Percentiles rank a stretch among this genome's conserved stretches.
Evolutionary conservation across 1,140 invertebrate species (phyloP).

Genomic region (Thalassaphorura encarpata): DNA sequence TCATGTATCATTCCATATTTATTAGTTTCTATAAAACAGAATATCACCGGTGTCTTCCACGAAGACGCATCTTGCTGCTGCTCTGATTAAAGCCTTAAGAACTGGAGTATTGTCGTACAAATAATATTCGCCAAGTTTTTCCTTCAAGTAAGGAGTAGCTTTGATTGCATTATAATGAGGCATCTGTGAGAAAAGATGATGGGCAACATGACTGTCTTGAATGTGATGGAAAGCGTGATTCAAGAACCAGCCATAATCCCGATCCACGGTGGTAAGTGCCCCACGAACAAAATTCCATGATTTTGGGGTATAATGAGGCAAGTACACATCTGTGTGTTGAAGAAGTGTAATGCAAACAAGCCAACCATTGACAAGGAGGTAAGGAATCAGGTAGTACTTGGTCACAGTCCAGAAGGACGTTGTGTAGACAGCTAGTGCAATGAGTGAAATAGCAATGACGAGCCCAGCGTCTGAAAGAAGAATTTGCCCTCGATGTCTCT

Average conservation of each 20-base stretch:
- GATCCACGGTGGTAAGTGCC: not conserved
- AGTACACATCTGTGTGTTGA: constrained; percentile 5
- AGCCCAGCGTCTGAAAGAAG: constrained; percentile 1
- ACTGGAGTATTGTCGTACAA: constrained; percentile 4
- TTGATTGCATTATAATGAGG: not conserved
- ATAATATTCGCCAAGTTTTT: not conserved
- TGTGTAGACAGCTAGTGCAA: not conserved
- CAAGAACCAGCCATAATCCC: not conserved
- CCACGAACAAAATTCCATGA: constrained; percentile 3
- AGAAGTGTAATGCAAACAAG: constrained; percentile 4
- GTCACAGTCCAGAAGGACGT: constrained; percentile 7
- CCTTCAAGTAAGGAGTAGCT: not conserved
- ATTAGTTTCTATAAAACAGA: constrained; percentile 1
- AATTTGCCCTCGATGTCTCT: constrained; percentile 1
- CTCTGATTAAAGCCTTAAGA: not conserved
- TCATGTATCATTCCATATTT: not conserved
- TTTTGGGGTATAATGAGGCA: not conserved
- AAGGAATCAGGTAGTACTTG: constrained; percentile 1
- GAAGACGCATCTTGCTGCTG: not conserved
- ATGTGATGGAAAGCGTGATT: constrained; percentile 9
- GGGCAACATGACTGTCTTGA: constrained; percentile 2
- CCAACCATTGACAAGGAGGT: constrained; percentile 2
- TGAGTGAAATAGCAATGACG: not conserved
- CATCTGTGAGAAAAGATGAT: constrained; percentile 4
- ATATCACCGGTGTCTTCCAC: not conserved